A percentile compares a stretch with the other conserved stretches of the same genome.
phyloP scores from a whole-genome alignment of 1,140 invertebrate genomes.

The Neuroterus valhalla region DNA sequence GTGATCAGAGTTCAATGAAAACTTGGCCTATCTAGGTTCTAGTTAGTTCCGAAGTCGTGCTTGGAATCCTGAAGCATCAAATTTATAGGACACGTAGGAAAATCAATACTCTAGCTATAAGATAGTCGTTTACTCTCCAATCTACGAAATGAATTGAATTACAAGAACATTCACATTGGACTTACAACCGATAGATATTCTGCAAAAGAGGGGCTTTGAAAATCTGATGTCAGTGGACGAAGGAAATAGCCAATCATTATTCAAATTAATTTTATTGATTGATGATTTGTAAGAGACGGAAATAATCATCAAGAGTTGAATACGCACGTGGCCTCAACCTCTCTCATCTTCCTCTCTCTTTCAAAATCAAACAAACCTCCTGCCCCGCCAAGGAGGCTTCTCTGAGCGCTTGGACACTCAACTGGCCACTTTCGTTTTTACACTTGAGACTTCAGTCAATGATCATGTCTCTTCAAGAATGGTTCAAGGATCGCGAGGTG shows the following conservation, averaged over 20 bases:
- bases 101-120: conserved; percentile 20
- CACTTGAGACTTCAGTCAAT: conserved; percentile 47
- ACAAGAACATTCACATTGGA: background rate
- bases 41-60: conserved; percentile 28
- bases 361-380: background rate
- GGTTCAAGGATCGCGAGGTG: conserved; percentile 60
- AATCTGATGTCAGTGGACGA: too few relatives aligned
- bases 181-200: too few relatives aligned
- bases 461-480: conserved; percentile 63
- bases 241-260: too few relatives aligned
- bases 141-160: background rate
- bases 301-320: too few relatives aligned
- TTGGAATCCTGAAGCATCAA: conserved; percentile 7
- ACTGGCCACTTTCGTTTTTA: conserved; percentile 35
- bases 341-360: background rate
- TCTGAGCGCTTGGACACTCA: background rate
- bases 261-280: too few relatives aligned
- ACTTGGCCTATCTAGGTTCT: conserved; percentile 15
- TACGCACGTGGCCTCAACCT: background rate
- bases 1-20: conserved; percentile 29
- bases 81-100: conserved; percentile 13
- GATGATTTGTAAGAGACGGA: too few relatives aligned
- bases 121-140: conserved; percentile 6
- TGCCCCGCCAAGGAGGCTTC: background rate
- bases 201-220: too few relatives aligned